Conservation (phyloP, 2,888 invertebrate species). For the Phoronis australis region DNA sequence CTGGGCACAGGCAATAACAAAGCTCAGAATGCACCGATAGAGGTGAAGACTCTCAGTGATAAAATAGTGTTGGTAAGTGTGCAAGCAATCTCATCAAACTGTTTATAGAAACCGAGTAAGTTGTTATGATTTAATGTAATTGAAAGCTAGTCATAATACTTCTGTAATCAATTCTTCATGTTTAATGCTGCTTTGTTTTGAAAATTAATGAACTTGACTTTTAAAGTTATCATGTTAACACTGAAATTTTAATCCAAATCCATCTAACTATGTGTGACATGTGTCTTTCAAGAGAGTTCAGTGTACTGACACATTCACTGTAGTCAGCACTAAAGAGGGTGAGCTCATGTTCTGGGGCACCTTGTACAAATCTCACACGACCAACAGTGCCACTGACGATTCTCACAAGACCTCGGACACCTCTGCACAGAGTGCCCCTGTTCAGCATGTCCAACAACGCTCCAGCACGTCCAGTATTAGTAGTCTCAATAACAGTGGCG, state of each 20-base stretch:
- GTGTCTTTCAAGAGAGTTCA: slow-evolving; percentile 57
- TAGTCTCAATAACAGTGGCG: no score
- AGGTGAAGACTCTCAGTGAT: slow-evolving; percentile 54
- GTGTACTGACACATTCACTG: slow-evolving; percentile 64
- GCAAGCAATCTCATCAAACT: background rate
- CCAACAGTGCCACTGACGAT: background rate
- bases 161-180: no score
- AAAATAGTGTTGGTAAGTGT: slow-evolving; percentile 48
- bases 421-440: background rate
- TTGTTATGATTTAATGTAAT: background rate
- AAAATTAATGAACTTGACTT: no score
- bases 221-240: no score
- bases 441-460: background rate
- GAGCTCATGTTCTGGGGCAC: slow-evolving; percentile 67
- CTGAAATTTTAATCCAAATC: no score
- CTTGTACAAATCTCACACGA: slow-evolving; percentile 12
- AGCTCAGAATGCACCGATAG: slow-evolving; percentile 46
- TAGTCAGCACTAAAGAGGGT: slow-evolving; percentile 64
- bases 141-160: background rate
- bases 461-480: no score
- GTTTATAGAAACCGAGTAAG: background rate
- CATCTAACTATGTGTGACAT: no score
- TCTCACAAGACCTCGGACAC: background rate
- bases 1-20: slow-evolving; percentile 58
- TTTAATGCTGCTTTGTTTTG: no score